Evolutionary conservation across 1,140 invertebrate genomes (phyloP), one percentile per base, ranked within the genome.

Genomic region (Bombus sylvicola): DNA sequence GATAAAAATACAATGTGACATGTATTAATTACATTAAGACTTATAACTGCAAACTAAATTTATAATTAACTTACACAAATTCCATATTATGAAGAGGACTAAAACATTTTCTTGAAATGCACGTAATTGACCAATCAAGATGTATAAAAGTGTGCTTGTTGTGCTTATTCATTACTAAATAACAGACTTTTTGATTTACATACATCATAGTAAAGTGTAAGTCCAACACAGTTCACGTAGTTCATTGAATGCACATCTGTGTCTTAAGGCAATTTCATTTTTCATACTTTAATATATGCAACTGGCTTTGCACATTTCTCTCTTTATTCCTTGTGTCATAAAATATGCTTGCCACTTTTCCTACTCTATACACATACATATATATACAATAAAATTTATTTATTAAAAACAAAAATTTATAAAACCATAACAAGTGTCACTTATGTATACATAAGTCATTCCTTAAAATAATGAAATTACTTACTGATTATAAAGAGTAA

Each of bases 211-310:
- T 68, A 79, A 37, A 53, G 13, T 69, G 62, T 84, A 85, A 84
- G 59, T 86, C 39, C 41, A 87, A 75, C 69, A 86, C 81, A 86
- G 72, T 85, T 85, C 62, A 78, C 64, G 31, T 82, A 90, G 81
- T 59, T 74, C 74, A 39, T 71, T 81, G 75, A 87, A 88, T 79
- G 79, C 81, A 81, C 57, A 85, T 81, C 84, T 85, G 87, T 87
- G 62, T 92, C 74, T 88, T 92, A 92, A 92, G 91, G 92, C 90
- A 92, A 89, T 92, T 88, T 79, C 87, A 76, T 86, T 90, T 82
- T 69, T 34, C 74, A 71, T 88, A 85, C 80, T 31, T 64, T 57
- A 73, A 82, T 82, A 22, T 82, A 68, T 76, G 57, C 74, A 81
- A 64, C 34, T 85, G 64, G 28, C 59, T 76, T 72, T 81, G 53